Conservation (phyloP, 1,140 invertebrate species). For the Apis cerana region DNA sequence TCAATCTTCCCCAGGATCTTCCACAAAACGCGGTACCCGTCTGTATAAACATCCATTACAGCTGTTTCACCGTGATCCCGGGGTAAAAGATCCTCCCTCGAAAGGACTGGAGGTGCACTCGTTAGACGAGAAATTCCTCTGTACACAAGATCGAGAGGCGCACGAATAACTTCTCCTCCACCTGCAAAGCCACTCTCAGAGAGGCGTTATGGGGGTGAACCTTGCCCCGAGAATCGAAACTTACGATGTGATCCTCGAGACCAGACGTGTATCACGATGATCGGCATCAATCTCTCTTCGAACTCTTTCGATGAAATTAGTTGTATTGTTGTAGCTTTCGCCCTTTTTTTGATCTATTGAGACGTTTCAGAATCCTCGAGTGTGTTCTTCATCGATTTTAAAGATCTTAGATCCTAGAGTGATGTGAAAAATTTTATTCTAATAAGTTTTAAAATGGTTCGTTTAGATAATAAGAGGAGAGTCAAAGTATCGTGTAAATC, state of each 20-base stretch:
- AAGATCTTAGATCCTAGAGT: too few relatives aligned
- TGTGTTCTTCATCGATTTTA: too few relatives aligned
- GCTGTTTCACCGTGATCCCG: conserved; percentile 12
- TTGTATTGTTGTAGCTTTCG: too few relatives aligned
- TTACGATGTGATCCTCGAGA: conserved; percentile 33
- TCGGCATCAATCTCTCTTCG: not conserved
- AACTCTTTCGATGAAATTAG: too few relatives aligned
- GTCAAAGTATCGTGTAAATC: too few relatives aligned
- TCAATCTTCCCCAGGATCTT: conserved; percentile 14
- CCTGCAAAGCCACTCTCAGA: conserved; percentile 19
- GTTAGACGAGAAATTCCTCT: conserved; percentile 31
- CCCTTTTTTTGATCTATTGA: too few relatives aligned
- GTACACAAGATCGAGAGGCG: conserved; percentile 45
- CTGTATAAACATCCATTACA: conserved; percentile 42
- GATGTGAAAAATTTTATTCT: too few relatives aligned
- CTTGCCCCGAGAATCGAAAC: conserved; percentile 39
- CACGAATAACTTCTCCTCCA: conserved; percentile 46
- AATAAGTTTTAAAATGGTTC: too few relatives aligned
- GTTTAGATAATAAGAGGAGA: too few relatives aligned
- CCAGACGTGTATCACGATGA: not conserved
- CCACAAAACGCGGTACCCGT: not conserved
- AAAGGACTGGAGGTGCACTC: conserved; percentile 40
- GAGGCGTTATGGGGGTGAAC: conserved; percentile 49
- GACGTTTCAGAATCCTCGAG: too few relatives aligned
- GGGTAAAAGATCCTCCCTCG: conserved; percentile 20